Conservation (phyloP, 2,888 invertebrate species). For the Caenorhabditis panamensis region DNA sequence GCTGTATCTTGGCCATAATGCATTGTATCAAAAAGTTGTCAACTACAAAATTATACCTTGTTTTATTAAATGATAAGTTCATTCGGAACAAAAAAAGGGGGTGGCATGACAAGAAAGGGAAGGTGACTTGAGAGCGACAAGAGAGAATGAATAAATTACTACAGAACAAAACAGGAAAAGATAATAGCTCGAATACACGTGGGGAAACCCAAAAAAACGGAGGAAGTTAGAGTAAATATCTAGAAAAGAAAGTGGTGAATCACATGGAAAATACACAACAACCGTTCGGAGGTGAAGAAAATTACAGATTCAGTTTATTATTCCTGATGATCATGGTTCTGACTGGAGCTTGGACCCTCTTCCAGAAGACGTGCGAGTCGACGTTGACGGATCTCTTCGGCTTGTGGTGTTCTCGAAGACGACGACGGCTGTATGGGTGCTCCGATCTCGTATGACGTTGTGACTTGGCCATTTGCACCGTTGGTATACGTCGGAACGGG, state of each 20-base stretch:
- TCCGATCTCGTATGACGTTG: neutral
- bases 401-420: constrained; percentile 41
- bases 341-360: neutral
- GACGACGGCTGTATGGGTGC: constrained; percentile 19
- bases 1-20: no score
- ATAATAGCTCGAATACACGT: constrained; percentile 48
- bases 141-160: constrained; percentile 37
- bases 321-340: neutral
- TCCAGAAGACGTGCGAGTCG: constrained; percentile 43
- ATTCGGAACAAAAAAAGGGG: constrained; percentile 14
- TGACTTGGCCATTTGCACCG: no score
- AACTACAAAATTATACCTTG: no score
- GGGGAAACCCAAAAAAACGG: constrained; percentile 23
- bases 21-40: no score
- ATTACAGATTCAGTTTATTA: constrained; percentile 12
- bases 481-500: no score
- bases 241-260: constrained; percentile 18
- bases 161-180: constrained; percentile 5
- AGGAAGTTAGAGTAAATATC: constrained; percentile 12
- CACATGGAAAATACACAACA: constrained; percentile 42
- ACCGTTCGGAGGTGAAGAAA: neutral
- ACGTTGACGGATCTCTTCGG: constrained; percentile 49
- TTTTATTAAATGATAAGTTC: constrained; percentile 1
- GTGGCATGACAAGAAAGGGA: constrained; percentile 38
- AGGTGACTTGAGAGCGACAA: neutral